Base-by-base conservation (phyloP, 2,113 vertebrate genomes). In the Tinamus guttatus region DNA sequence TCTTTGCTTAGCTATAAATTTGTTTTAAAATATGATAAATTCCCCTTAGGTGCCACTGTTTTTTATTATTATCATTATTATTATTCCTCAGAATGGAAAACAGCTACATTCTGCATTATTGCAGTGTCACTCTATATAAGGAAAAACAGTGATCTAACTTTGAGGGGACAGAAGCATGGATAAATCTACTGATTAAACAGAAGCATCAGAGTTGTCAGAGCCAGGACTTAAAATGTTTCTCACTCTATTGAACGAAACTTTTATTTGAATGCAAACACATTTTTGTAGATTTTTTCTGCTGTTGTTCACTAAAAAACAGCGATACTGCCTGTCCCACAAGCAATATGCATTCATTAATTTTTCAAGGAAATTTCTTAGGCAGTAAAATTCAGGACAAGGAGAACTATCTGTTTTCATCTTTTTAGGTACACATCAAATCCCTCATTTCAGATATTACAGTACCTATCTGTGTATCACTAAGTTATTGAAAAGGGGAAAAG, bases 361-460 rank as follows among this genome's bases (percentile, higher is more conserved):
- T 43, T 1, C 25, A 87, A 69, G n/a, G 22, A 84, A 70, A 74
- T 25, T 80, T 12, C 81, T 62, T 43, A 70, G 10, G 17, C 70
- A 52, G 18, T 28, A 65, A 78, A 89, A 84, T 38, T 4, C 9
- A 47, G 13, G 9, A 64, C 40, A 17, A 79, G 7, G 4, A 68
- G 4, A 47, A 41, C 5, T 71, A 43, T 60, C 40, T 0, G 36
- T 54, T 28, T 75, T 40, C 0, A 19, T 30, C 12, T 41, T 30
- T 60, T 81, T 25, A 69, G 34, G 28, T 73, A 25, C 40, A 69
- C 13, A 51, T 65, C 3, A 86, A 41, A 81, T 76, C 21, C 68
- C 5, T 60, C 5, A 34, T 64, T 88, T 90, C 24, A 68, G 2
- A 64, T 64, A 84, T 27, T 91, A 18, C 4, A 67, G 2, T 15